phyloP scores from a whole-genome alignment of 2,797 vertebrate species.

The Sebastes minor region DNA sequence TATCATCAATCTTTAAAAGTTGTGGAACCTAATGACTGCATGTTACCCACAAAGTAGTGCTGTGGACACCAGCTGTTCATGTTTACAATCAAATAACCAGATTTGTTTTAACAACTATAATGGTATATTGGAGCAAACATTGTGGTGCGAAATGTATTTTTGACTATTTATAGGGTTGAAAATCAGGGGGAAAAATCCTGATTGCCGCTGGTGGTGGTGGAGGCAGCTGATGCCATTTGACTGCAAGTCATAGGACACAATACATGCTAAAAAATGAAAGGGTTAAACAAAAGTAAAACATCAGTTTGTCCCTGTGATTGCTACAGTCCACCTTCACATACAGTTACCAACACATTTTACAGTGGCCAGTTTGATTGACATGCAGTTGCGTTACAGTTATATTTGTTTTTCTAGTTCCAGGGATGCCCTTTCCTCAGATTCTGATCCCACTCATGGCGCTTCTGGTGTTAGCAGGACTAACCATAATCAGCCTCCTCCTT shows the following conservation, averaged over 20 bases:
- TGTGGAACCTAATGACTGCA: not conserved
- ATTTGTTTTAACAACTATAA: not conserved
- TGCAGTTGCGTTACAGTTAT: not conserved
- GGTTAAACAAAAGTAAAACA: not conserved
- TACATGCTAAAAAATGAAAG: not conserved
- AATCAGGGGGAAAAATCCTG: not conserved
- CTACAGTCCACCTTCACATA: not conserved
- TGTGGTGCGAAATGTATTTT: not conserved
- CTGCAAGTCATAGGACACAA: conserved; percentile 3
- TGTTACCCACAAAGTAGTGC: not conserved
- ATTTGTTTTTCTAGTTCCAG: conserved; percentile 33
- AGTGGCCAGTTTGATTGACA: not conserved
- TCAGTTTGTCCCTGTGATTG: not conserved
- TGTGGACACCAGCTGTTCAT: no score
- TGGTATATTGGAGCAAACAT: not conserved
- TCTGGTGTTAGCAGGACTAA: conserved; percentile 32
- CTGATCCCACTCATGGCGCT: conserved; percentile 55
- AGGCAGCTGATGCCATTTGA: conserved; percentile 9
- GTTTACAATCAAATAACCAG: no score
- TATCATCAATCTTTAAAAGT: not conserved
- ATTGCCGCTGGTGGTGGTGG: not conserved
- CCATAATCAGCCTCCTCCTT: conserved; percentile 50
- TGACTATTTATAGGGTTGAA: not conserved
- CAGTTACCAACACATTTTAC: not conserved
- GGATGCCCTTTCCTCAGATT: conserved; percentile 18